Conservation (phyloP, 2,113 vertebrate genomes). For the Pseudorasbora parva region DNA sequence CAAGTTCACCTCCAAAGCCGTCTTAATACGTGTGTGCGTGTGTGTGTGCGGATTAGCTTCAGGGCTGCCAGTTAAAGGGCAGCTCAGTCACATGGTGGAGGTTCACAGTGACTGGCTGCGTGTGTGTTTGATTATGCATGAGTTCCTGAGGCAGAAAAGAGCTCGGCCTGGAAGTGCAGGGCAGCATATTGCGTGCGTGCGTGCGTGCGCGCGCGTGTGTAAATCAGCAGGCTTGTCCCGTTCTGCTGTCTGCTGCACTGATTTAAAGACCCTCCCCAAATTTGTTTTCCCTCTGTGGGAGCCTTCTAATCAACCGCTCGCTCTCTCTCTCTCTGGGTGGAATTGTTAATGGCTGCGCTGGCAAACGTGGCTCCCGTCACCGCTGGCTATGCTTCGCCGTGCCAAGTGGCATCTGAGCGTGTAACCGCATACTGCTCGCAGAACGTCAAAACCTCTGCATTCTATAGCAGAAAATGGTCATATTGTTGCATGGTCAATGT, state of each 20-base stretch:
- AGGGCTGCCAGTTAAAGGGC: conserved; percentile 41
- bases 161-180: conserved; percentile 24
- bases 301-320: conserved; percentile 44
- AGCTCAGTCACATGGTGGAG: conserved; percentile 42
- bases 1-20: conserved; percentile 27
- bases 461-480: neutral
- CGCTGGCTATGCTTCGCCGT: neutral
- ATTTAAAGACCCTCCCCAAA: conserved; percentile 52
- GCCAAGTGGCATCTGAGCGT: conserved; percentile 30
- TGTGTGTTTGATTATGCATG: conserved; percentile 50
- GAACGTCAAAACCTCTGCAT: neutral
- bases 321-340: neutral
- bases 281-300: conserved; percentile 48
- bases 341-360: conserved; percentile 47
- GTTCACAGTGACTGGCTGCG: conserved; percentile 30
- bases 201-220: conserved; percentile 38
- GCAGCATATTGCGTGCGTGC: conserved; percentile 23
- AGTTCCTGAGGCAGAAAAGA: conserved; percentile 35
- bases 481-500: neutral
- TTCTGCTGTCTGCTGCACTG: conserved; percentile 49
- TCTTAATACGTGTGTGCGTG: conserved; percentile 1
- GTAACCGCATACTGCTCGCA: conserved; percentile 13
- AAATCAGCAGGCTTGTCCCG: conserved; percentile 50
- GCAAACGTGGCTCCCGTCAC: neutral
- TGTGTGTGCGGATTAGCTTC: conserved; percentile 37